Evolutionary conservation across 1,140 invertebrate genomes (phyloP).

Genomic region (Helicoverpa zea): DNA sequence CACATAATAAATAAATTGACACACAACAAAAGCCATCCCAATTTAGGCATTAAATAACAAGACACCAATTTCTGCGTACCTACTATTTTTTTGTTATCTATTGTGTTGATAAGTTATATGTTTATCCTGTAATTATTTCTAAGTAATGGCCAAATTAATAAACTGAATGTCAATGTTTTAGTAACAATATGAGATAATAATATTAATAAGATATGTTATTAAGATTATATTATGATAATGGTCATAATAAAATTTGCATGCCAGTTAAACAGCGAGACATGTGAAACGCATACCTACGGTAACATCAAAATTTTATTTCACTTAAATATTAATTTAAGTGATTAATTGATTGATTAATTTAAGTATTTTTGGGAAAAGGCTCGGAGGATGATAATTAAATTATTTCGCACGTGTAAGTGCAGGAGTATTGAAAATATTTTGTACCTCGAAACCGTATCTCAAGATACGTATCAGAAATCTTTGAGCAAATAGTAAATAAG

Average conservation of each 20-base stretch:
- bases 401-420: neutral
- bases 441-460: neutral
- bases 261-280: no score
- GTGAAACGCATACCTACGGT: no score
- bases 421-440: neutral
- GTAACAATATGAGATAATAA: no score
- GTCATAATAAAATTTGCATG: no score
- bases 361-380: no score
- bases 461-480: neutral
- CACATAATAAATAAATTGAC: neutral
- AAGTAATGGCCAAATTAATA: neutral
- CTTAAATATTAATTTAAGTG: no score
- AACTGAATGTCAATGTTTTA: no score
- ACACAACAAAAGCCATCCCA: neutral
- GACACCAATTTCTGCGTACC: neutral
- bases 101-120: neutral
- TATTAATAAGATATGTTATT: no score
- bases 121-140: neutral
- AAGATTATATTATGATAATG: no score
- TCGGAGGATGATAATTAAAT: neutral
- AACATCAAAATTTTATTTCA: no score
- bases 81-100: neutral
- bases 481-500: conserved; percentile 4
- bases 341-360: no score
- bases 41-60: neutral